Conservation (phyloP, 64 coral and sea anemone species). For the Montipora capricornis region DNA sequence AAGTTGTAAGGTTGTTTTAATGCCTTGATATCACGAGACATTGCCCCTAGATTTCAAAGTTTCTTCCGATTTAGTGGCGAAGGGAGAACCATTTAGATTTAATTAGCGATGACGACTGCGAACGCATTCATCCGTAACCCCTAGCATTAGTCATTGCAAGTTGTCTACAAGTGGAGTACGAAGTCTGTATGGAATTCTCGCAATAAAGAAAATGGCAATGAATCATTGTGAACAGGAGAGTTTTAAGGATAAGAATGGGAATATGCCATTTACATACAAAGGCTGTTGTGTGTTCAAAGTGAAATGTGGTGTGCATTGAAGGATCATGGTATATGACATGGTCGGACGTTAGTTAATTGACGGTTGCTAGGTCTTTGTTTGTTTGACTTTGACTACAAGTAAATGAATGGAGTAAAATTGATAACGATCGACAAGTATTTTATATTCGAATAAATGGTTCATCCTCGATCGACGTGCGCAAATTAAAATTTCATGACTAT, state of each 20-base stretch:
- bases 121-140: conserved; percentile 38
- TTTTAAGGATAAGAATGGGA: background rate
- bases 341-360: background rate
- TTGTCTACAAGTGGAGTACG: background rate
- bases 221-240: background rate
- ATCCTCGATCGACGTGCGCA: conserved; percentile 4
- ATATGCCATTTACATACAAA: background rate
- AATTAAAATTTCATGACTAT: conserved; percentile 2
- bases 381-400: background rate
- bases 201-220: background rate
- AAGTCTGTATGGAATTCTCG: background rate
- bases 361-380: background rate
- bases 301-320: background rate
- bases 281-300: background rate
- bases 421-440: conserved; percentile 8
- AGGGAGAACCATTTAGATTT: background rate
- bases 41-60: background rate
- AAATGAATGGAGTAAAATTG: background rate
- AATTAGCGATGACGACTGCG: conserved; percentile 14
- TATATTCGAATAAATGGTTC: background rate
- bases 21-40: background rate
- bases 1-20: background rate
- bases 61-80: background rate
- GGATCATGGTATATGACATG: background rate
- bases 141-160: background rate